Evolutionary conservation across 23 tunicate genomes (phyloP).

Genomic region (Trididemnum miniatum): DNA sequence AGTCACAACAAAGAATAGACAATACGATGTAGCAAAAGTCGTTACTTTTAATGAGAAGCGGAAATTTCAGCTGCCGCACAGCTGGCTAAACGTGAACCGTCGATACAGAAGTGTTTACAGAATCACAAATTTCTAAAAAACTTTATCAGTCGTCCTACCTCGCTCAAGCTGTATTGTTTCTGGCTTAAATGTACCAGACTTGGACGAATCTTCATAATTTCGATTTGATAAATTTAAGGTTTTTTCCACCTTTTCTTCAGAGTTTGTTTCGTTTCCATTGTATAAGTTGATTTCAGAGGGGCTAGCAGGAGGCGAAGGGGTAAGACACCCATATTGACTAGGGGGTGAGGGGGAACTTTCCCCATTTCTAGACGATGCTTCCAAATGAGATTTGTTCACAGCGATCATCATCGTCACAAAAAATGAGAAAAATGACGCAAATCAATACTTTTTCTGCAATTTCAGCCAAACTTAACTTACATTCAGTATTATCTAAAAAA

Average conservation of each 20-base stretch:
- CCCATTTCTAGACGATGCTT: not conserved
- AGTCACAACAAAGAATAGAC: slow-evolving; percentile 5
- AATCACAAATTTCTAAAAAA: not conserved
- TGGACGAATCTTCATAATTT: not conserved
- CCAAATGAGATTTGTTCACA: slow-evolving; percentile 21
- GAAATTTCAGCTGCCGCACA: not conserved
- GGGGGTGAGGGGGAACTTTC: not conserved
- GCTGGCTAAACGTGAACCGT: slow-evolving; percentile 27
- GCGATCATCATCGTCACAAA: slow-evolving; percentile 20
- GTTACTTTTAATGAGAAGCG: slow-evolving; percentile 7
- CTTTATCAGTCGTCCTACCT: too few relatives aligned
- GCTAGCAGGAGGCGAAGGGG: slow-evolving; percentile 14
- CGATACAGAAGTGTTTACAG: not conserved
- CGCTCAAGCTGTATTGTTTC: too few relatives aligned
- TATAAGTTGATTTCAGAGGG: not conserved
- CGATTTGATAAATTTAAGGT: not conserved
- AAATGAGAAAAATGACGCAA: too few relatives aligned
- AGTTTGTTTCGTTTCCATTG: not conserved
- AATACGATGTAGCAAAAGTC: not conserved
- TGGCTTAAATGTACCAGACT: too few relatives aligned
- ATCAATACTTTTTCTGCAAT: too few relatives aligned
- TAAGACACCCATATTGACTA: slow-evolving; percentile 1
- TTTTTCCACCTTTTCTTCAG: not conserved
- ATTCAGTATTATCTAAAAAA: too few relatives aligned
- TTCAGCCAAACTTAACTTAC: too few relatives aligned